Conservation (phyloP, 2,888 invertebrate genomes). For the Omphaloscelis lunosa region DNA sequence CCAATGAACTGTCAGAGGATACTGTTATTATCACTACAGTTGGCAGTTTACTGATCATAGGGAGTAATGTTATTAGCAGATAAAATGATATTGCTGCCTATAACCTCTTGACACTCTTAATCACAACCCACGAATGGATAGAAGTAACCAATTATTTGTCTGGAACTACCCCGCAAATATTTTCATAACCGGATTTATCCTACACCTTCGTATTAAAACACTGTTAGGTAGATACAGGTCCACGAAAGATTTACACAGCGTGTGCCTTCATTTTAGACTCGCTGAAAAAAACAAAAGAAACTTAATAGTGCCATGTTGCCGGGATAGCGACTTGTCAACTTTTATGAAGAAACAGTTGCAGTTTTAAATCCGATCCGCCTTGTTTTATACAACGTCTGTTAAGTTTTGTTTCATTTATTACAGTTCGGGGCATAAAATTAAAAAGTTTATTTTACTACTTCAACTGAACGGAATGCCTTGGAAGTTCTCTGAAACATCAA, state of each 20-base stretch:
- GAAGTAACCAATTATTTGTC: slow-evolving; percentile 8
- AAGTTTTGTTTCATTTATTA: slow-evolving; percentile 30
- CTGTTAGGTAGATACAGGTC: not conserved
- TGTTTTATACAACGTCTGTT: slow-evolving; percentile 28
- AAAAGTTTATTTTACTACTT: slow-evolving; percentile 29
- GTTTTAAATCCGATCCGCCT: slow-evolving; percentile 35
- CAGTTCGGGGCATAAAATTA: slow-evolving; percentile 25
- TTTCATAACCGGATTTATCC: not conserved
- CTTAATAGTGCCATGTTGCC: slow-evolving; percentile 14
- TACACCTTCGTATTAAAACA: not conserved
- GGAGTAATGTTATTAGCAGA: slow-evolving; percentile 18
- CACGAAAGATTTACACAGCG: not conserved
- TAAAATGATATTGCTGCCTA: slow-evolving; percentile 34
- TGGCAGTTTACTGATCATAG: slow-evolving; percentile 1
- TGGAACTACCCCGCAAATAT: not conserved
- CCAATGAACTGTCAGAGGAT: slow-evolving; percentile 1
- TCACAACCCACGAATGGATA: not conserved
- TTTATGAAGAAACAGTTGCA: slow-evolving; percentile 44
- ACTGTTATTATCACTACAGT: slow-evolving; percentile 3
- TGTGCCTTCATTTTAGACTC: not conserved
- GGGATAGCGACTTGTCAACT: slow-evolving; percentile 32
- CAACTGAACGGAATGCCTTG: not conserved
- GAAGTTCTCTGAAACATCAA: not conserved
- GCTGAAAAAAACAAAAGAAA: not conserved
- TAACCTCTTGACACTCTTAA: slow-evolving; percentile 18